Conservation (phyloP, 2,797 vertebrate species). For the Tragelaphus eurycerus region DNA sequence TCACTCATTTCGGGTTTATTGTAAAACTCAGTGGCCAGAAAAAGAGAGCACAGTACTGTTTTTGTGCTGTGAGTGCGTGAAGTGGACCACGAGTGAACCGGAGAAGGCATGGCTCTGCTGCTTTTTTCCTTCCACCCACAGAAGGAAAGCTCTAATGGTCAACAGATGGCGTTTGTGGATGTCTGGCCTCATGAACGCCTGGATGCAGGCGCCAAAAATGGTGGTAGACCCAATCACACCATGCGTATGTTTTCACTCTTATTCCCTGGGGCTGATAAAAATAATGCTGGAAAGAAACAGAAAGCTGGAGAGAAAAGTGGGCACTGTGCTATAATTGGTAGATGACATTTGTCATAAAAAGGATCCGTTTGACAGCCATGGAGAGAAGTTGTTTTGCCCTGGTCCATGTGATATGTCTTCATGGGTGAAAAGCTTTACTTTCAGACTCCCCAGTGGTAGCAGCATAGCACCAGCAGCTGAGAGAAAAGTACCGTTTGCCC, state of each 20-base stretch:
- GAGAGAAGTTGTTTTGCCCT: neutral
- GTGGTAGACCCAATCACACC: neutral
- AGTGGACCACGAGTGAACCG: neutral
- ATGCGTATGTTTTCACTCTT: neutral
- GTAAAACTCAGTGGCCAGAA: neutral
- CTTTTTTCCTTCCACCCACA: neutral
- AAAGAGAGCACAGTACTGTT: neutral
- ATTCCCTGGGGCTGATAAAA: neutral
- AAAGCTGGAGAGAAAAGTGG: neutral
- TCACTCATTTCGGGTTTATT: slow-evolving; percentile 25
- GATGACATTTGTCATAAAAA: neutral
- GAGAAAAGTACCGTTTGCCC: slow-evolving; percentile 48
- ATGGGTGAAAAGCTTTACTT: fast-evolving
- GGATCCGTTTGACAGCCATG: neutral
- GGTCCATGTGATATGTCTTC: fast-evolving
- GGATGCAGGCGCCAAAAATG: neutral
- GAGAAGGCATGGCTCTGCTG: neutral
- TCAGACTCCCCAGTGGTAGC: fast-evolving
- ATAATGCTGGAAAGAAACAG: neutral
- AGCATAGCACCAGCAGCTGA: neutral
- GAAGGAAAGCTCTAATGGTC: neutral
- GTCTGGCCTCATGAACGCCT: neutral
- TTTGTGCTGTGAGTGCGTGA: neutral
- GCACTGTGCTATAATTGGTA: neutral
- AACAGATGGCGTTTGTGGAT: neutral